Base-by-base conservation (phyloP, 35 echinoderm and acorn worm genomes). In the Patiria miniata region DNA sequence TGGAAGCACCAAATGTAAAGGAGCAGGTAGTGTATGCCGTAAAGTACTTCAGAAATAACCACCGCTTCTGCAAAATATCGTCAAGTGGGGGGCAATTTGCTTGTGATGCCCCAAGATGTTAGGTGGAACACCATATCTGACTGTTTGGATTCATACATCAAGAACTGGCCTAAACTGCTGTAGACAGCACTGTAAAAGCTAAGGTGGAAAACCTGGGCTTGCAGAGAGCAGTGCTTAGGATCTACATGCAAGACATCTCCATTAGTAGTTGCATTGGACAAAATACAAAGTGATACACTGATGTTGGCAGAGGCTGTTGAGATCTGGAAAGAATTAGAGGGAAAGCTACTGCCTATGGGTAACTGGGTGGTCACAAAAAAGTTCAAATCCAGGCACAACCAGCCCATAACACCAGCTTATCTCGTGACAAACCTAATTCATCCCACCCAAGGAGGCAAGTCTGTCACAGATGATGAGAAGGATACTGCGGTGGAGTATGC, bases 11-110 rank as follows among this genome's bases (percentile, higher is more conserved):
- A 1, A 80, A 80, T 80, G 77, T 81, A 77, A 81, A 88, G 37
- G 87, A 89, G 22, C 78, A 89, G 44, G 79, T 82, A 37, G 52
- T 89, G 34, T 16, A 68, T 89, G 87, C 68, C 3, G 57, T 89
- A 1, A 89, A 89, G 54, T 81, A 89, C 36, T 89, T 81, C 26
- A 59, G 79, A 5, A 89, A 89, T 34, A 82, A 73, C 33, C 52
- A 82, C 55, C 16, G 53, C 87, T 9, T 65, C 1, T n/a, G 78
- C 78, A 39, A 61, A 82, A 12, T 89, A 65, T 29, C 14, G 40
- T 18, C 23, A 89, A 18, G 87, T 60, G 23, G 77, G 87, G 60
- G 52, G 78, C 0, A 89, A 89, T 14, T 0, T 1, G 8, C 78
- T 51, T 4, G 32, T 44, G 18, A 69, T 89, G 78, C 87, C 79